Base-by-base conservation (phyloP, 2,113 vertebrate genomes). In the Oryzias woworae region DNA sequence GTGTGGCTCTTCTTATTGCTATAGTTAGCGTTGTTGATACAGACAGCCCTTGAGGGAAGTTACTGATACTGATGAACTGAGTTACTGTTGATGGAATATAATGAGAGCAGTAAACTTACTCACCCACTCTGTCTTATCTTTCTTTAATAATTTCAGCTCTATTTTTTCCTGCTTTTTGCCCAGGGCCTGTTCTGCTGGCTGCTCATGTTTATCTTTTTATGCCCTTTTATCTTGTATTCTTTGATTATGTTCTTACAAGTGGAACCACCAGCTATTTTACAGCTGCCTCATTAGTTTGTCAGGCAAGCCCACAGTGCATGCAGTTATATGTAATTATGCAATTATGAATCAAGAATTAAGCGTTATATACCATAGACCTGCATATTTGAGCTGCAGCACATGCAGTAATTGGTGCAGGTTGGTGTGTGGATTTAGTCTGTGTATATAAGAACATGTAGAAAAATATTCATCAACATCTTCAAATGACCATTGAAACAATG, bases 321-420 rank as follows among this genome's bases (percentile, higher is more conserved):
- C 75, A 82, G 81, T 87, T 86, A 84, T 54, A 71, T 76, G 55
- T 84, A 84, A 85, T 89, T 85, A 86, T 71, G 67, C 68, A 84
- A 83, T 88, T 85, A 87, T 76, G 68, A 73, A 75, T 83, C 78
- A 63, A 77, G 64, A 61, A 70, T 81, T 62, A 77, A 75, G 61
- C 63, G 47, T 73, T 64, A 60, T 74, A 68, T 78, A 59, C 54
- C 75, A 73, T 73, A 69, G 62, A 76, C 36, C 60, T 61, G 65
- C 57, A 55, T 69, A 69, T 77, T 70, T 66, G 36, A 62, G 52
- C 54, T 52, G 55, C 28, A 45, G 42, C 69, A 36, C 57, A 58
- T 54, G 62, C 13, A 45, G 69, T 76, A 78, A 72, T 79, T 62
- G 62, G 52, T 59, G 43, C 71, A 64, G 63, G 71, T 69, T 69